Percentiles rank a stretch among this genome's conserved stretches.
phyloP scores from a whole-genome alignment of 2,888 invertebrate genomes.

The Antheraea yamamai region DNA sequence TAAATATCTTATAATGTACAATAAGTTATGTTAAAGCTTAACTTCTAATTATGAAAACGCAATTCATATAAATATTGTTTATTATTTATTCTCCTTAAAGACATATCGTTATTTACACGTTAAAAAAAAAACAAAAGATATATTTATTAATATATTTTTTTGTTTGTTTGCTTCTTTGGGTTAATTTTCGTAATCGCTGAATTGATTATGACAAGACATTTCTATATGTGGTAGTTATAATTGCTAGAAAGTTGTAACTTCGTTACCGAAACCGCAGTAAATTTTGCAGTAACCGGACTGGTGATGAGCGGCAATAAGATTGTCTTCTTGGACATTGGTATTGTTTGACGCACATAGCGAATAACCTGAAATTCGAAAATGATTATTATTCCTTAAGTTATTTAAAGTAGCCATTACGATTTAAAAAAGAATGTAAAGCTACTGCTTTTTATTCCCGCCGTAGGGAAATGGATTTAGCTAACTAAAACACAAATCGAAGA shows the following conservation, averaged over 20 bases:
- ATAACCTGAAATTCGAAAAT: slow-evolving; percentile 41
- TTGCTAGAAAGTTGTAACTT: neutral
- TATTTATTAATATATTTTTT: too few species aligned
- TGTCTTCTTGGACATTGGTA: slow-evolving; percentile 88
- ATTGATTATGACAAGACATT: neutral
- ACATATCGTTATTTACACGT: too few species aligned
- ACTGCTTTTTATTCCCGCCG: neutral
- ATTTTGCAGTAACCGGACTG: slow-evolving; percentile 88
- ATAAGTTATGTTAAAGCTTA: neutral
- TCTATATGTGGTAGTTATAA: neutral
- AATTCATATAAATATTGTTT: neutral
- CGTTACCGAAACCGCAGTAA: slow-evolving; percentile 80
- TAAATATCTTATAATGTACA: too few species aligned
- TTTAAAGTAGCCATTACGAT: neutral
- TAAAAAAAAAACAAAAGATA: too few species aligned
- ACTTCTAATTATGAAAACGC: neutral
- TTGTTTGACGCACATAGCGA: slow-evolving; percentile 89
- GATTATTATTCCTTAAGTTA: neutral
- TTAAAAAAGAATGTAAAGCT: neutral
- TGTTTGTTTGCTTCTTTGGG: too few species aligned
- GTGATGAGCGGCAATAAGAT: slow-evolving; percentile 88
- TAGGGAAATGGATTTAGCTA: too few species aligned
- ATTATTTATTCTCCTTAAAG: neutral
- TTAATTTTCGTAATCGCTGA: too few species aligned
- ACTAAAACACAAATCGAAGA: too few species aligned